Evolutionary conservation across 1,140 invertebrate genomes (phyloP).

Genomic region (Thaumatotibia leucotreta): DNA sequence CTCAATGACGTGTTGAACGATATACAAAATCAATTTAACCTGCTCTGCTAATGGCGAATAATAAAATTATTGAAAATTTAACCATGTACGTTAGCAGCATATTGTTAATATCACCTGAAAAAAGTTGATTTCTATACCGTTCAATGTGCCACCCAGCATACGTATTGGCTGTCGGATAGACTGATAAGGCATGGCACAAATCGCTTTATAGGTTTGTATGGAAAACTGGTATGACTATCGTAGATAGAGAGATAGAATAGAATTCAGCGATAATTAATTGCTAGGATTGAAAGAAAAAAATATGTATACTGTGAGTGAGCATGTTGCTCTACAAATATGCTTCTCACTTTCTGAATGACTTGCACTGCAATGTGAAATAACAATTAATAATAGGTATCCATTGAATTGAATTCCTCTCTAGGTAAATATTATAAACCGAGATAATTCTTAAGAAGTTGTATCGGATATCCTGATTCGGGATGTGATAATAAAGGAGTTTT

Average conservation of each 20-base stretch:
- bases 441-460: too few relatives aligned
- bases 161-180: background rate
- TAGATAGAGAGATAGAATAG: background rate
- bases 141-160: background rate
- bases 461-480: too few relatives aligned
- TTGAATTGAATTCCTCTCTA: too few relatives aligned
- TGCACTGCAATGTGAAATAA: background rate
- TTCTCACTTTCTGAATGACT: background rate
- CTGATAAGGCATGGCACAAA: background rate
- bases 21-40: background rate
- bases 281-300: background rate
- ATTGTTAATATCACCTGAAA: background rate
- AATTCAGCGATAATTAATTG: background rate
- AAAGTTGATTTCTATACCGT: background rate
- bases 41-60: background rate
- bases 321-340: slow-evolving; percentile 14
- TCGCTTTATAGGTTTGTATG: background rate
- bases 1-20: background rate
- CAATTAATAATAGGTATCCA: background rate
- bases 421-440: too few relatives aligned
- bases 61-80: background rate
- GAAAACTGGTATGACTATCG: background rate
- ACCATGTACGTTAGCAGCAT: background rate
- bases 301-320: background rate
- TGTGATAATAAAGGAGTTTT: slow-evolving; percentile 26